Base-by-base conservation (phyloP, 2,888 invertebrate genomes). In the Cephus sareptanus region DNA sequence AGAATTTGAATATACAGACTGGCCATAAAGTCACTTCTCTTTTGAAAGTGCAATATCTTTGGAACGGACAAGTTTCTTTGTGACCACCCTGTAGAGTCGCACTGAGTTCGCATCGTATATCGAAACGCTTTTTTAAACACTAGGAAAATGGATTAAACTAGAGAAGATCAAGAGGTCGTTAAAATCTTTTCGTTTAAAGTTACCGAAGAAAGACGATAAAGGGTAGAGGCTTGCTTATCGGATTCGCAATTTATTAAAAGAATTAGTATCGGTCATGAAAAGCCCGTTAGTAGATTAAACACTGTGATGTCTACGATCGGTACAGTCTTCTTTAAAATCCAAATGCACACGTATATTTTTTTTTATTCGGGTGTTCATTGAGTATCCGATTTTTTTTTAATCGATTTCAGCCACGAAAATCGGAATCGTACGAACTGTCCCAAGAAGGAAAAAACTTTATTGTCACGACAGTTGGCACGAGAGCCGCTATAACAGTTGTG, bases 401-500 rank as follows among this genome's bases (percentile, higher is more conserved):
- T 76, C 56, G 56, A 56, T 56, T 23, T 56, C 23, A 56, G 56
- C 56, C 56, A 56, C 23, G 15, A 56, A 23, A 56, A 56, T 56
- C 56, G 56, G 56, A 56, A 56, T 56, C 56, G 56, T 56, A 56
- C 56, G 23, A 23, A 56, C 56, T 76, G 79, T 79, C 76, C 78
- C 78, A 82, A 80, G 76, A 74, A 80, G 76, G 77, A 81, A 81
- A 77, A 82, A 79, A 84, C 83, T 84, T 85, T 87, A 87, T 87
- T 87, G 87, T 87, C 87, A 80, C 79, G 82, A 79, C 80, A 83
- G 87, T 87, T 87, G 87, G 87, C 87, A 87, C 87, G 83, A 81
- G 82, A 82, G 76, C 75, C 56, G 23, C 9, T 56, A 56, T 56
- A 56, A 6, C 56, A 56, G 23, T 56, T 56, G 56, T 56, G 23